A percentile compares a stretch with the other conserved stretches of the same genome.
phyloP scores from a whole-genome alignment of 2,113 vertebrate species.

The Poecile atricapillus region DNA sequence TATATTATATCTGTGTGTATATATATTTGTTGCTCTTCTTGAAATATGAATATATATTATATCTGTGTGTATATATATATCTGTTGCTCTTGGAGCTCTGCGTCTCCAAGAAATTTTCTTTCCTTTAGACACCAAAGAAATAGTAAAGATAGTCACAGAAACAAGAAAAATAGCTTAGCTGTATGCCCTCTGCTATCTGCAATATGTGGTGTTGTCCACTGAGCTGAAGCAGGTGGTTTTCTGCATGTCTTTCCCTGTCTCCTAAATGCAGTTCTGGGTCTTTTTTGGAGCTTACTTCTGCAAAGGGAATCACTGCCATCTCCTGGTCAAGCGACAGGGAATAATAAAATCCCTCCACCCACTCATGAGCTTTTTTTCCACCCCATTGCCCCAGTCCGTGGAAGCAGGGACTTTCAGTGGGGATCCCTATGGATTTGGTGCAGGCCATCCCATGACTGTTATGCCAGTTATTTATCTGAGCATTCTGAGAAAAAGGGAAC shows the following conservation, averaged over 20 bases:
- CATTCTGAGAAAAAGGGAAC: background rate
- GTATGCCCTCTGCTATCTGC: background rate
- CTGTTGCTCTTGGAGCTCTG: background rate
- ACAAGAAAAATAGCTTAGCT: background rate
- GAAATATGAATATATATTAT: background rate
- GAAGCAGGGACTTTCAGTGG: background rate
- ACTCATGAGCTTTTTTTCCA: background rate
- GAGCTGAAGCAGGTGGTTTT: background rate
- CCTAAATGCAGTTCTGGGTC: background rate
- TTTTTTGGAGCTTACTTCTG: background rate
- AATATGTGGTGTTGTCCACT: background rate
- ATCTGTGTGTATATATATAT: too few relatives aligned
- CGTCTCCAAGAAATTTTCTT: background rate
- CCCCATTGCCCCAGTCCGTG: too few relatives aligned
- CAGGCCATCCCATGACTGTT: background rate
- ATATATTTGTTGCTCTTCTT: background rate
- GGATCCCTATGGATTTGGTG: background rate
- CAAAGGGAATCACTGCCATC: constrained; percentile 32
- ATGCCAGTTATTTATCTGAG: background rate
- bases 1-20: too few relatives aligned
- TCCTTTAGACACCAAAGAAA: background rate
- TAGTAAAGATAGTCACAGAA: background rate
- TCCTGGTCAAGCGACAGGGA: background rate
- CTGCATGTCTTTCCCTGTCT: background rate
- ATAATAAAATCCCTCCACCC: background rate